Percentiles rank a stretch among this genome's conserved stretches.
phyloP scores from a whole-genome alignment of 2,797 vertebrate species.

The Alauda arvensis region DNA sequence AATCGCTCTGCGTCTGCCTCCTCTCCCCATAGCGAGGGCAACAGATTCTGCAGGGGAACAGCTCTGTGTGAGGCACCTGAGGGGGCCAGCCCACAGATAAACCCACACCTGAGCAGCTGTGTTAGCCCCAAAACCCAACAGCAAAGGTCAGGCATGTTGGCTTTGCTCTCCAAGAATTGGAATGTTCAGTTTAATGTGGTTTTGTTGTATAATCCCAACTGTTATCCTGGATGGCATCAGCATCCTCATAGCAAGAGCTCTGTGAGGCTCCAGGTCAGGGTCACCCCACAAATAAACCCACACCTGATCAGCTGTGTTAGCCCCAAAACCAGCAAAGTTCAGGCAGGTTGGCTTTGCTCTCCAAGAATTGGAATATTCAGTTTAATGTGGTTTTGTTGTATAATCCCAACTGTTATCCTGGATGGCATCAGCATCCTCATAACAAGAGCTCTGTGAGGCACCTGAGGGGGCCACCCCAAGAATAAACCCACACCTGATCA shows the following conservation, averaged over 20 bases:
- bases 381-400: accelerated
- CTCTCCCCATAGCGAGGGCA: constrained; percentile 94
- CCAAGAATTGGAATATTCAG: accelerated
- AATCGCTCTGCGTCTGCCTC: constrained; percentile 94
- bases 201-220: background rate
- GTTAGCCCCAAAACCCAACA: too few relatives aligned
- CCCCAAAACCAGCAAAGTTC: background rate
- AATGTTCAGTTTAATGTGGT: accelerated
- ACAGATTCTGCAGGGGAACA: constrained; percentile 85
- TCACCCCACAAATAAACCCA: accelerated
- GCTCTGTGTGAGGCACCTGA: background rate
- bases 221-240: too few relatives aligned
- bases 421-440: too few relatives aligned
- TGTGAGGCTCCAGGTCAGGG: background rate
- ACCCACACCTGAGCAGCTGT: accelerated
- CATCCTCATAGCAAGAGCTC: too few relatives aligned
- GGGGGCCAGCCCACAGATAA: accelerated
- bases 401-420: too few relatives aligned
- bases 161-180: accelerated
- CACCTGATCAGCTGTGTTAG: accelerated
- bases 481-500: accelerated
- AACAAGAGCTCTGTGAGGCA: background rate
- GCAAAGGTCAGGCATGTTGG: background rate
- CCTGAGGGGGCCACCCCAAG: accelerated
- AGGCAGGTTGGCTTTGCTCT: accelerated